Base-by-base conservation (phyloP, 2,888 invertebrate species). In the Polyploca ridens region DNA sequence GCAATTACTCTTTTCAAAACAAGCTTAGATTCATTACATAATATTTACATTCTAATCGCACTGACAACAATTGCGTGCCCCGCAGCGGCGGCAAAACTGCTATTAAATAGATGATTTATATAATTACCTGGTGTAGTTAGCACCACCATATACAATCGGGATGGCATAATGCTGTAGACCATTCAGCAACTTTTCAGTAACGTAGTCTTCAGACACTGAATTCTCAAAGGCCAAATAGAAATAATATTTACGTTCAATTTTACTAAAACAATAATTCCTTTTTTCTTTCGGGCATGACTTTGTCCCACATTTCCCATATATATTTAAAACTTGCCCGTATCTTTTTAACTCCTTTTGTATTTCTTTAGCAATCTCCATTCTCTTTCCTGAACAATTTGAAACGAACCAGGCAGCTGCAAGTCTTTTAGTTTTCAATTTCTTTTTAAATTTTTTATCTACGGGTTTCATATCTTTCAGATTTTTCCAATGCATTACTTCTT, bases 71-170 rank as follows among this genome's bases (percentile, higher is more conserved):
- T 33, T 33, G 3, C 3, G 33, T 33, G 3, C 5, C 5, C 5
- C 5, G 5, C 5, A 33, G 5, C 33, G 3, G 5, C 5, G 5
- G 3, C 5, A 33, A 33, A 5, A 5, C 3, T 33, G 3, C 3
- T 33, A 33, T 33, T 33, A 33, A 5, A 5, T 33, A 33, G 3
- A 33, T 5, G 5, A 5, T 33, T 33, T 33, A 33, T 35, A 7
- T 35, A 35, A 35, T 72, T 78, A 91, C 91, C 90, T 87, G 1
- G 84, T 86, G 85, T 96, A 97, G 86, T 96, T 94, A 35, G 95
- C 95, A 14, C 95, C 96, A 3, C 96, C 96, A 88, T 94, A 96
- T 7, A 96, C 96, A 44, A 96, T 94, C 0, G 96, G 96, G 16
- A 96, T 92, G 3, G 96, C 90, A 76, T 95, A 94, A 85, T 95